Conservation (phyloP, 2,888 invertebrate species). For the Sarcophaga caerulescens region DNA sequence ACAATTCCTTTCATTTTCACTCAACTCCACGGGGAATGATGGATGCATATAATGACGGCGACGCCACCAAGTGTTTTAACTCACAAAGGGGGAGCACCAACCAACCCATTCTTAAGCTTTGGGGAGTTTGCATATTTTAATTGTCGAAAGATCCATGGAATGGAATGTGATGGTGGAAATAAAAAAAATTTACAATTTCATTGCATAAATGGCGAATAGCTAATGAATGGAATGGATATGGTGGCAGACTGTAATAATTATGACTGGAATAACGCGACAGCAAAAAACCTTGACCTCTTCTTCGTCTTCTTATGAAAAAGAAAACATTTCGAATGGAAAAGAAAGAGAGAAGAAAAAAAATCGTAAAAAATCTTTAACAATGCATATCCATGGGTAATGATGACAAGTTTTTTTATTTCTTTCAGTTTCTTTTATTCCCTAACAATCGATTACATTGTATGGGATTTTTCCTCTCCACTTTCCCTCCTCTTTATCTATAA, state of each 20-base stretch:
- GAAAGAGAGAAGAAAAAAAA: neutral
- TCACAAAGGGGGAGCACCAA: neutral
- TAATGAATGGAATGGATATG: constrained; percentile 5
- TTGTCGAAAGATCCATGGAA: constrained; percentile 14
- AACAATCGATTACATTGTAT: too few relatives aligned
- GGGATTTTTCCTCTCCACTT: too few relatives aligned
- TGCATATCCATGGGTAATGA: constrained; percentile 22
- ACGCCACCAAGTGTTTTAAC: constrained; percentile 9
- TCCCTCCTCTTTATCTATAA: neutral
- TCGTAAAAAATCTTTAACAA: constrained; percentile 1
- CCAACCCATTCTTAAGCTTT: neutral
- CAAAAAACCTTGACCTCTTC: constrained; percentile 57
- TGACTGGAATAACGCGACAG: constrained; percentile 15
- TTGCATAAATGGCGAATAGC: constrained; percentile 10
- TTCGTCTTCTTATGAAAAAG: neutral
- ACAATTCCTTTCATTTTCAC: constrained; percentile 30
- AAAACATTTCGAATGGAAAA: neutral
- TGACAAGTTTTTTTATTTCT: neutral
- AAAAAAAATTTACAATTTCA: constrained; percentile 7
- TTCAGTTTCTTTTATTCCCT: too few relatives aligned
- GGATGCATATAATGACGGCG: neutral
- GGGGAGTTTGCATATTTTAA: constrained; percentile 47
- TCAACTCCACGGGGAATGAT: neutral
- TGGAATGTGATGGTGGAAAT: neutral
- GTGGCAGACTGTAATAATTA: constrained; percentile 28